Evolutionary conservation across 2,888 invertebrate genomes (phyloP), one percentile per base, ranked within the genome.

Genomic region (Pheosia gnoma): DNA sequence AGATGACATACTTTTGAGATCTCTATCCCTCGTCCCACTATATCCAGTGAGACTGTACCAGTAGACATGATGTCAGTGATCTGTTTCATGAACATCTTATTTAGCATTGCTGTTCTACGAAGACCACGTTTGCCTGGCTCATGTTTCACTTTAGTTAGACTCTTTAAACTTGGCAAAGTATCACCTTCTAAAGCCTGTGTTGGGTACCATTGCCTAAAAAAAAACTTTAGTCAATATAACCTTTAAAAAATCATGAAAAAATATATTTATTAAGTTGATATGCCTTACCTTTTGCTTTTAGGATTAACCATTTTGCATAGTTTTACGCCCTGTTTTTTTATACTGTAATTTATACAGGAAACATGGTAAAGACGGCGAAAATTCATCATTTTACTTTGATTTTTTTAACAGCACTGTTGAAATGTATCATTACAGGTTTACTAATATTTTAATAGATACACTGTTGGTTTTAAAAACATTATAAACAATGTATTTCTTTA

Each of bases 71-170:
- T 86, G 82, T 97, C 97, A 0, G 97, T 96, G 8, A 98, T 95
- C 64, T 96, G 93, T 74, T 95, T 95, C 97, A 97, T 97, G 77
- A 97, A 97, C 58, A 97, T 80, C 86, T 97, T 97, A 83, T 97
- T 97, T 1, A 98, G 86, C 68, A 97, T 95, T 0, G 94, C 89
- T 37, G 95, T 89, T 74, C 97, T 94, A 52, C 96, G 94, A 0
- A 89, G 85, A 9, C 94, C 94, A 10, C 92, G 89, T 57, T 95
- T 94, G 10, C 93, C 91, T 41, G 94, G 94, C 61, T 94, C 94
- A 75, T 91, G 84, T 62, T 90, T 84, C 25, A 90, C 90, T 75
- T 90, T 94, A 1, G 89, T 85, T 41, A 94, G 74, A 68, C 87
- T 90, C 68, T 89, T 92, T 3, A 90, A 66, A 70, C 85, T 85